Conservation (phyloP, 35 echinoderm and acorn worm species). For the Anneissia japonica region DNA sequence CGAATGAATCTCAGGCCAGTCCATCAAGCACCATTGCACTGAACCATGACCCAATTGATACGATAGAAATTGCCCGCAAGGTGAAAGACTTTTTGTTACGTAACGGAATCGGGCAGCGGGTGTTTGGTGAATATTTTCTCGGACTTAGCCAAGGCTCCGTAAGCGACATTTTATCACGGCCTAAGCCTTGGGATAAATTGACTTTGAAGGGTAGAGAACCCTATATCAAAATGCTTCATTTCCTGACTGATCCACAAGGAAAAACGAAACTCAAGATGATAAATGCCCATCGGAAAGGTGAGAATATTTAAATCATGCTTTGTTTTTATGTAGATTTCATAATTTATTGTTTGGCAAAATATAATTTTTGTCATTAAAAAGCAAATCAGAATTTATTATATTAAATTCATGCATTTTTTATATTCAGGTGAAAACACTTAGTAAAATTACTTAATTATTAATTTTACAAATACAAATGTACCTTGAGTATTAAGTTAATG, state of each 20-base stretch:
- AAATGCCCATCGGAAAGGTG: conserved; percentile 88
- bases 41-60: conserved; percentile 81
- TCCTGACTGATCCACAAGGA: conserved; percentile 72
- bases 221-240: conserved; percentile 97
- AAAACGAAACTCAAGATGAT: conserved; percentile 79
- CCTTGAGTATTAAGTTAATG: too few species aligned
- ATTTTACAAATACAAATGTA: too few species aligned
- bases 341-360: background rate
- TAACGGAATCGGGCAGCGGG: conserved; percentile 80
- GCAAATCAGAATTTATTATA: background rate
- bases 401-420: background rate
- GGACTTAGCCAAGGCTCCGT: conserved; percentile 92
- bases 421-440: background rate
- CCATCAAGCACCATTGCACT: conserved; percentile 20
- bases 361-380: background rate
- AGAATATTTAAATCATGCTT: background rate
- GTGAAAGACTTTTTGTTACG: conserved; percentile 87
- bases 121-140: conserved; percentile 89
- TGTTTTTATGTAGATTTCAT: background rate
- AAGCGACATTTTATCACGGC: conserved; percentile 82
- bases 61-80: conserved; percentile 59
- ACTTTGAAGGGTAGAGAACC: conserved; percentile 90
- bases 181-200: conserved; percentile 95
- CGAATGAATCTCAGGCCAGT: conserved; percentile 10
- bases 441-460: too few species aligned